Evolutionary conservation across 2,888 invertebrate species (phyloP).

Genomic region (Luffia ferchaultella): DNA sequence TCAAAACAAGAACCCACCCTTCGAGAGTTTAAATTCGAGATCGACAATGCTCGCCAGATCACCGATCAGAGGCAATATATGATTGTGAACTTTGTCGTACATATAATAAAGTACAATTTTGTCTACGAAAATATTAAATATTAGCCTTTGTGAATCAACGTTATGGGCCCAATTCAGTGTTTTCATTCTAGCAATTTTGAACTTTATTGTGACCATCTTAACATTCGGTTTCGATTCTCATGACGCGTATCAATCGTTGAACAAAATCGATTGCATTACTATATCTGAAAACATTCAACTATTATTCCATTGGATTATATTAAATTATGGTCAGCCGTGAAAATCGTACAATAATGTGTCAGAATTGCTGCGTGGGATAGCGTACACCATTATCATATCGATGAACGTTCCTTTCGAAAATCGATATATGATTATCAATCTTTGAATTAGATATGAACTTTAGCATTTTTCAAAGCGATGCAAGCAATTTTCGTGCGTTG

Average conservation of each 20-base stretch:
- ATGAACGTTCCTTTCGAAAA: slow-evolving; percentile 39
- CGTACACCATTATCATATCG: slow-evolving; percentile 42
- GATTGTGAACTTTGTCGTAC: no score
- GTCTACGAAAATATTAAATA: no score
- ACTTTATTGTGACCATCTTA: no score
- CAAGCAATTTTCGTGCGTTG: no score
- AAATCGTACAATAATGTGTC: slow-evolving; percentile 62
- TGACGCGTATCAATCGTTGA: no score
- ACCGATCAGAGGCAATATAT: slow-evolving; percentile 62
- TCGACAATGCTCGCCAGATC: slow-evolving; percentile 57
- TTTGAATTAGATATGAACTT: slow-evolving; percentile 49
- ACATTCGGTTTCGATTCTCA: no score
- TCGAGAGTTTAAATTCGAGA: slow-evolving; percentile 59
- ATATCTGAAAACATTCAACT: slow-evolving; percentile 29
- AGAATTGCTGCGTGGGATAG: slow-evolving; percentile 52
- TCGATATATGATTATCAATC: slow-evolving; percentile 23
- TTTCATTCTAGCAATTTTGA: no score
- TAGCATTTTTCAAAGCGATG: no score
- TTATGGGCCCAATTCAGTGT: no score
- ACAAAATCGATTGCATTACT: neutral
- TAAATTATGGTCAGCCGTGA: slow-evolving; percentile 65
- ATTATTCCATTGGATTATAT: slow-evolving; percentile 65
- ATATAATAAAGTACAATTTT: no score
- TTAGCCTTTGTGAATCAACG: no score
- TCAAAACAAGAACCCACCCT: slow-evolving; percentile 50